Percentiles rank a stretch among this genome's conserved stretches.
Conservation (phyloP, 2,888 invertebrate genomes). For the Scelioninae gen. 2 region DNA sequence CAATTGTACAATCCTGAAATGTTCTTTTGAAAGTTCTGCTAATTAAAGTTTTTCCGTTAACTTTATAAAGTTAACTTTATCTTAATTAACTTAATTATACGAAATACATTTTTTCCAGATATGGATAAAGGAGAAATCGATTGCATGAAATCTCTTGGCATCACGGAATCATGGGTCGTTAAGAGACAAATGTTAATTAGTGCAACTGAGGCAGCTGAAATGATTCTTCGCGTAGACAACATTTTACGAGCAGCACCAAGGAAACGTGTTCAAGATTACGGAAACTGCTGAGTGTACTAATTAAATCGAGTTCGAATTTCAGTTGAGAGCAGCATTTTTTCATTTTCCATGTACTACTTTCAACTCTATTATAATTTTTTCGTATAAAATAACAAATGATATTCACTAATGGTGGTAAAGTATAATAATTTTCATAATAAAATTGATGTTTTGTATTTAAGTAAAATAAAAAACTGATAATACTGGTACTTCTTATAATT, state of each 20-base stretch:
- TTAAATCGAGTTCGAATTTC: background rate
- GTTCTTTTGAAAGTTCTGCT: no score
- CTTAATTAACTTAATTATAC: no score
- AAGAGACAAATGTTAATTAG: slow-evolving; percentile 96
- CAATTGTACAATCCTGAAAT: no score
- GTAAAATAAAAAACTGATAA: background rate
- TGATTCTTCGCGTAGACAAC: slow-evolving; percentile 98
- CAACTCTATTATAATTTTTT: slow-evolving; percentile 4
- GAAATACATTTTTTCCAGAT: slow-evolving; percentile 77
- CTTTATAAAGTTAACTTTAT: no score
- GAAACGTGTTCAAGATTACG: slow-evolving; percentile 89
- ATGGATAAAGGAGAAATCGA: slow-evolving; percentile 92
- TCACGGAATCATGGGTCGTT: slow-evolving; percentile 97
- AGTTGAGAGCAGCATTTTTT: background rate
- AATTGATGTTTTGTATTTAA: no score
- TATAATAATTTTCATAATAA: no score
- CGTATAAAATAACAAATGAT: slow-evolving; percentile 7
- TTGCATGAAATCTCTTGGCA: slow-evolving; percentile 93
- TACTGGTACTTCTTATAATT: no score
- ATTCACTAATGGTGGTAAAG: no score
- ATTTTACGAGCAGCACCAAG: slow-evolving; percentile 95
- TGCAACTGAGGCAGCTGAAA: slow-evolving; percentile 97
- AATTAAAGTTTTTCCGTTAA: no score
- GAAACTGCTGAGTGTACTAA: slow-evolving; percentile 81
- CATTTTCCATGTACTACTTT: slow-evolving; percentile 2